Evolutionary conservation across 2,888 invertebrate species (phyloP).

Genomic region (Altica lythri): DNA sequence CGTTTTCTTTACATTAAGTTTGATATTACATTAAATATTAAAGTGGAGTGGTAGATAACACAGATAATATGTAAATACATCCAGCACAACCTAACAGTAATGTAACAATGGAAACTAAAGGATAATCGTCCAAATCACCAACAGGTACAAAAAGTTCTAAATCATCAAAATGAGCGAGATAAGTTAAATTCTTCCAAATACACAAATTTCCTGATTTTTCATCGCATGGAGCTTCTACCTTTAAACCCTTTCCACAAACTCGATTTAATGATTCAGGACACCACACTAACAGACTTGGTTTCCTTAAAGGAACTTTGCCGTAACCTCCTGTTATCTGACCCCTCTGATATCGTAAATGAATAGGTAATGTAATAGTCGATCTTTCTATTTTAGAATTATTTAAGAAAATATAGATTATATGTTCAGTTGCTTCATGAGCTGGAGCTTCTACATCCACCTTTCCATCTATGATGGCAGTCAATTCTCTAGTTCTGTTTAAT

Average conservation of each 20-base stretch:
- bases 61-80: conserved; percentile 57
- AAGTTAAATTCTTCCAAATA: conserved; percentile 56
- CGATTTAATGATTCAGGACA: conserved; percentile 44
- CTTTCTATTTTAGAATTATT: conserved; percentile 45
- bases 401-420: conserved; percentile 53
- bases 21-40: too few relatives aligned
- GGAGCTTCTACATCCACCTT: conserved; percentile 56
- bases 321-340: conserved; percentile 57
- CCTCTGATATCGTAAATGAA: conserved; percentile 60
- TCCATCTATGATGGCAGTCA: conserved; percentile 47
- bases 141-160: conserved; percentile 56
- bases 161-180: conserved; percentile 55
- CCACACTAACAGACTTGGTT: conserved; percentile 51
- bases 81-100: conserved; percentile 57
- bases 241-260: conserved; percentile 49
- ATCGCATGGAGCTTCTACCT: conserved; percentile 54
- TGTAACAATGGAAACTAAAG: conserved; percentile 55
- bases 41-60: conserved; percentile 47
- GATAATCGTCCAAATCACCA: conserved; percentile 57
- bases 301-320: conserved; percentile 51
- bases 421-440: conserved; percentile 52
- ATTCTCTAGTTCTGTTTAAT: conserved; percentile 48
- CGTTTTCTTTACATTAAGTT: too few relatives aligned
- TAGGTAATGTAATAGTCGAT: conserved; percentile 54
- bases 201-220: conserved; percentile 45